Evolutionary conservation across 2,888 invertebrate genomes (phyloP), one percentile per base, ranked within the genome.

Genomic region (Xanthia togata): DNA sequence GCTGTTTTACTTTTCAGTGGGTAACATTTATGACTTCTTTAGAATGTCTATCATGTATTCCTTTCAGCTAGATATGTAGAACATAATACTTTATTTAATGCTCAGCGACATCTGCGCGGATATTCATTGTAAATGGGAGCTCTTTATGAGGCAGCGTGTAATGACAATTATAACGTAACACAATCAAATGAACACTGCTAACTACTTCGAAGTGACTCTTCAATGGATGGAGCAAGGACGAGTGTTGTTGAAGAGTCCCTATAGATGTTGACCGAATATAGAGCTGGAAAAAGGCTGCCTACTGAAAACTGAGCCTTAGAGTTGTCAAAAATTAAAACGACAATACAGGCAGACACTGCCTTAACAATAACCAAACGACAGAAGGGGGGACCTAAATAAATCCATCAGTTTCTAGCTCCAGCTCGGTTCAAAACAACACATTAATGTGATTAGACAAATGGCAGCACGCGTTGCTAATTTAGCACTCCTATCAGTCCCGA

Each of bases 41-140:
- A 53, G 17, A 60, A 70, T 68, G 14, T 20, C 26, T 62, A 70
- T 64, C 23, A 73, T 41, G 14, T 67, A 76, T 64, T 38, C 67
- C 62, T 70, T 31, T 75, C 71, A 59, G 74, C 62, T 82, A 35
- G 62, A 70, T 70, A 50, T 79, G 35, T 59, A 59, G 70, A 72
- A 73, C 64, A 83, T 70, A 82, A 79, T 71, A 62, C 53, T 62
- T 73, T 69, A 76, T 76, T 76, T 73, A 65, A 65, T 73, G 73
- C 60, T 69, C 60, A 70, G 26, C 53, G 35, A 12, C 65, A 67
- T 72, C 23, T 35, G 62, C 35, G 53, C 71, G 68, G 55, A 63
- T 57, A 59, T 69, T 79, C 68, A 74, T 74, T 70, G 64, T 74
- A 74, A 63, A 47, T 50, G 60, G 26, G 23, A 76, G 57, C 44